phyloP scores from a whole-genome alignment of 2,113 vertebrate genomes.

The Podarcis cretensis region DNA sequence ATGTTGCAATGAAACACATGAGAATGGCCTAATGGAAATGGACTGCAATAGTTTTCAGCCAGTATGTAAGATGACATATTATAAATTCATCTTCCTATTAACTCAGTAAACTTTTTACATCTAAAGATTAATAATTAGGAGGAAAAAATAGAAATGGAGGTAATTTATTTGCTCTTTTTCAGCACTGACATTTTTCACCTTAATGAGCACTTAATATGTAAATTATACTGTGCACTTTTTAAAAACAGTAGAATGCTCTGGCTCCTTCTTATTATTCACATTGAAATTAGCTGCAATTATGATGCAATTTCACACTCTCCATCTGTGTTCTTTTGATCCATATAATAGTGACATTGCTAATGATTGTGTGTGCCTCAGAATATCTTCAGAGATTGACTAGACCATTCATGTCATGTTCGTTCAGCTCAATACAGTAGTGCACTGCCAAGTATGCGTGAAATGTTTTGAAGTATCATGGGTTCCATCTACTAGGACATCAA shows the following conservation, averaged over 20 bases:
- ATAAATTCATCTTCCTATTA: slow-evolving; percentile 53
- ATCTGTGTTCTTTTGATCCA: neutral
- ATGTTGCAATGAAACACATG: slow-evolving; percentile 33
- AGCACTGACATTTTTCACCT: slow-evolving; percentile 63
- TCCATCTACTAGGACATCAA: no score
- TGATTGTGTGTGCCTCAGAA: neutral
- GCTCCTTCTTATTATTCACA: slow-evolving; percentile 37
- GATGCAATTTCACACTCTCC: neutral
- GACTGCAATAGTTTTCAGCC: slow-evolving; percentile 34
- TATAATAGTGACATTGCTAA: neutral
- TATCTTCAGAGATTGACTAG: neutral
- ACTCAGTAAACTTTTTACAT: slow-evolving; percentile 45
- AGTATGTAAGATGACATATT: slow-evolving; percentile 56
- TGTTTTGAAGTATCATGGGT: neutral
- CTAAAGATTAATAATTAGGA: slow-evolving; percentile 56
- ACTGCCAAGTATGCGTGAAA: neutral
- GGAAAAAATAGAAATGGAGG: slow-evolving; percentile 25
- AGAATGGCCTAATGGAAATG: slow-evolving; percentile 54
- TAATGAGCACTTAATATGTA: slow-evolving; percentile 73
- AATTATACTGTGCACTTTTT: slow-evolving; percentile 58
- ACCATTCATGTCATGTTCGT: neutral
- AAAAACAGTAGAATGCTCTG: slow-evolving; percentile 27
- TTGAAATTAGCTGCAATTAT: slow-evolving; percentile 53
- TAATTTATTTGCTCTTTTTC: slow-evolving; percentile 64
- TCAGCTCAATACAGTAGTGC: neutral